Evolutionary conservation across 2,888 invertebrate species (phyloP).

Genomic region (Oligia latruncula): DNA sequence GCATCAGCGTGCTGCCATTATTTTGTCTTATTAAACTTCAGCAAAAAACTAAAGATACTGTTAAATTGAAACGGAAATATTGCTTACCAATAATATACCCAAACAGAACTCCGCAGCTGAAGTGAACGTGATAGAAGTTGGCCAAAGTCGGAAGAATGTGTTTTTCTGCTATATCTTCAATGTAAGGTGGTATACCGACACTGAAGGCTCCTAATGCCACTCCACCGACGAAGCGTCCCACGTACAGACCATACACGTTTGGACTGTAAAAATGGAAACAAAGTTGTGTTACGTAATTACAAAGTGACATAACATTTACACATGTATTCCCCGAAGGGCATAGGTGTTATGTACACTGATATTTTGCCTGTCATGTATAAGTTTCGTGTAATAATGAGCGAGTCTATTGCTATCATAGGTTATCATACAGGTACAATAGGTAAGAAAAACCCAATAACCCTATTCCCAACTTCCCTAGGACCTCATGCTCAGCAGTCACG

Average conservation of each 20-base stretch:
- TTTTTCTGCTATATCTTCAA: constrained; percentile 91
- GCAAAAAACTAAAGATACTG: background rate
- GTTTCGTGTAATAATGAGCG: background rate
- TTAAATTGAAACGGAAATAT: background rate
- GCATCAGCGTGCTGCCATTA: background rate
- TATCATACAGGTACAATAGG: background rate
- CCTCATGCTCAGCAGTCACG: background rate
- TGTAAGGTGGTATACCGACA: constrained; percentile 92
- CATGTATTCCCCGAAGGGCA: too few relatives aligned
- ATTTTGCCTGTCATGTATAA: background rate
- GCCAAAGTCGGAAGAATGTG: constrained; percentile 91
- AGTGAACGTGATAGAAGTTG: constrained; percentile 92
- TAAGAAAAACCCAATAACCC: background rate
- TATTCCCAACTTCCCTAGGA: background rate
- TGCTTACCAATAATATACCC: constrained; percentile 90
- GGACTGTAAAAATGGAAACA: constrained; percentile 75
- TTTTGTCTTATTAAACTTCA: background rate
- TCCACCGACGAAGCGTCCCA: constrained; percentile 91
- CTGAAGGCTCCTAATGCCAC: constrained; percentile 91
- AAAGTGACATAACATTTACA: background rate
- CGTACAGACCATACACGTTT: constrained; percentile 87
- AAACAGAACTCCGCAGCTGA: constrained; percentile 91
- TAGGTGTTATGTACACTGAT: background rate
- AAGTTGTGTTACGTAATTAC: background rate
- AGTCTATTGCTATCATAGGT: background rate